Conservation (phyloP, 2,797 vertebrate species). For the Sebastolobus alascanus region DNA sequence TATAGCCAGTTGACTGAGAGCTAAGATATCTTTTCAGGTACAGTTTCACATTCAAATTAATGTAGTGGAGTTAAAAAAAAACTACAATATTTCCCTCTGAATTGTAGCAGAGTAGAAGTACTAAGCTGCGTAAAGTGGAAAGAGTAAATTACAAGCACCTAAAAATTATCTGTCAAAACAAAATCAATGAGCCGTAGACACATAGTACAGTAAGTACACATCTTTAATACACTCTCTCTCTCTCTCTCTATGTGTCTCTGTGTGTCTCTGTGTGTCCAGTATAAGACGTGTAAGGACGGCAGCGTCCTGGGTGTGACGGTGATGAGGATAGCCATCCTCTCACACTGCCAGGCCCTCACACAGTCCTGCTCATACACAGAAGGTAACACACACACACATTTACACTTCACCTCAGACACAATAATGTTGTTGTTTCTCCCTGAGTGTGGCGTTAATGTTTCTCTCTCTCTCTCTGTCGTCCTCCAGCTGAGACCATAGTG, state of each 20-base stretch:
- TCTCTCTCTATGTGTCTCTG: neutral
- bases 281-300: slow-evolving; percentile 98
- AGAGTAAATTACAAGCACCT: too few relatives aligned
- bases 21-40: too few relatives aligned
- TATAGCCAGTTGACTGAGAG: neutral
- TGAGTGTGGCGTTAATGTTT: neutral
- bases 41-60: too few relatives aligned
- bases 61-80: too few relatives aligned
- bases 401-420: neutral
- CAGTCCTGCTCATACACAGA: slow-evolving; percentile 97
- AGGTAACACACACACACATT: slow-evolving; percentile 80
- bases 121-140: too few relatives aligned
- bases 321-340: slow-evolving; percentile 92
- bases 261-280: slow-evolving; percentile 78
- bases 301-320: slow-evolving; percentile 95
- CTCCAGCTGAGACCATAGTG: slow-evolving; percentile 96
- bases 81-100: too few relatives aligned
- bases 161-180: too few relatives aligned
- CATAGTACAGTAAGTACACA: too few relatives aligned
- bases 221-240: neutral
- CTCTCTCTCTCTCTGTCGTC: neutral
- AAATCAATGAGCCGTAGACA: too few relatives aligned
- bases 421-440: neutral
- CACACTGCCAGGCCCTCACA: slow-evolving; percentile 96
- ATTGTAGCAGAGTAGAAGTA: too few relatives aligned